These are phyloP conservation scores for Gobio gobio DNA, from an alignment of 2,113 vertebrate species.

Conservation along the genomic window DNA sequence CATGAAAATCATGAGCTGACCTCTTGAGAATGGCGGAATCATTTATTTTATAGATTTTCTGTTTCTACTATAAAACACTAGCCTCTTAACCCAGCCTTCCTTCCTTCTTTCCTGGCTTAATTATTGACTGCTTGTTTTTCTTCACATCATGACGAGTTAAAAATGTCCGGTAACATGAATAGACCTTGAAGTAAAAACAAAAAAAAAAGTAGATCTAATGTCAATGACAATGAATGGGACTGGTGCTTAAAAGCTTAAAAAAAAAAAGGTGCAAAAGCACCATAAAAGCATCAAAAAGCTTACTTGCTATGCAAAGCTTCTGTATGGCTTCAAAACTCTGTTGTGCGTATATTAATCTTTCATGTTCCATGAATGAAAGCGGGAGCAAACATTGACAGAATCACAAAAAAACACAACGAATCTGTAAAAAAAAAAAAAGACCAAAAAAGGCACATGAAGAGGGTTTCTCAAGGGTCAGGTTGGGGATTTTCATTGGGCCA, in stretches of 20 bases:
- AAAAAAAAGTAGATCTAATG: background rate
- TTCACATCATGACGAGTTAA: slow-evolving; percentile 51
- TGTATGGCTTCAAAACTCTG: background rate
- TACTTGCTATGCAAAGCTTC: background rate
- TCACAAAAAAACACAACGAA: background rate
- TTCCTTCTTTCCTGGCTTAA: slow-evolving; percentile 71
- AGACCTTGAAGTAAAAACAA: background rate
- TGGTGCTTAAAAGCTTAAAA: background rate
- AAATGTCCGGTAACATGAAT: slow-evolving; percentile 55
- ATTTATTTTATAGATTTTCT: slow-evolving; percentile 78
- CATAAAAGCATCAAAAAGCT: background rate
- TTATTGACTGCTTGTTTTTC: slow-evolving; percentile 68
- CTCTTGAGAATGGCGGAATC: slow-evolving; percentile 63
- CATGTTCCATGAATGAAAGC: background rate
- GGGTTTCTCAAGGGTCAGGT: slow-evolving; percentile 41
- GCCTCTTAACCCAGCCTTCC: slow-evolving; percentile 71
- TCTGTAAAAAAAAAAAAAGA: background rate
- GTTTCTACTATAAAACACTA: slow-evolving; percentile 75
- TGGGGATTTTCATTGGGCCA: slow-evolving; percentile 49
- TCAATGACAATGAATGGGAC: background rate
- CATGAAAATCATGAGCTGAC: slow-evolving; percentile 58
- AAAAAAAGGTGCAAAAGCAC: background rate
- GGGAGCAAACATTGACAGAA: background rate
- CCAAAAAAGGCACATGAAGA: slow-evolving; percentile 14
- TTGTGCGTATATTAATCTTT: background rate